Evolutionary conservation across 2,113 vertebrate genomes (phyloP).

Genomic region (Myrmecophaga tridactyla): DNA sequence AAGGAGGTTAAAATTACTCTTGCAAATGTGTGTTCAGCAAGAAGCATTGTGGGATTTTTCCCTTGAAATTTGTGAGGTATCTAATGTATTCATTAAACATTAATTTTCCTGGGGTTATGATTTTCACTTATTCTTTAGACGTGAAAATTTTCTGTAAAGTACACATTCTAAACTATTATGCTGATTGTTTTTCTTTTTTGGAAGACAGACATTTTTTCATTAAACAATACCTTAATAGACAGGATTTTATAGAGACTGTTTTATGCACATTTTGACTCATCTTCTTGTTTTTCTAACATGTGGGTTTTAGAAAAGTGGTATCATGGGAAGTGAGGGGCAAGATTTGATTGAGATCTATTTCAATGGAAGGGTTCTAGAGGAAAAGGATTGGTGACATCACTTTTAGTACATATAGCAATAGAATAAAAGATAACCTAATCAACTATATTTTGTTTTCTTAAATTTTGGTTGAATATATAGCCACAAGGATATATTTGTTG

Average conservation of each 20-base stretch:
- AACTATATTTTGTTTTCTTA: constrained; percentile 20
- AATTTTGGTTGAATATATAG: not conserved
- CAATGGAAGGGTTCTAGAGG: not conserved
- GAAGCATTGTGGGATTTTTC: constrained; percentile 71
- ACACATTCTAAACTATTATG: not conserved
- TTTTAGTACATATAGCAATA: not conserved
- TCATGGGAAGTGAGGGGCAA: not conserved
- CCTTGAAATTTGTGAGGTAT: constrained; percentile 75
- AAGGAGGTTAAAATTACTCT: constrained; percentile 74
- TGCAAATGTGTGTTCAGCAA: constrained; percentile 75
- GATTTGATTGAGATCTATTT: not conserved
- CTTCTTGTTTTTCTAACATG: not conserved
- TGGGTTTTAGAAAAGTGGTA: not conserved
- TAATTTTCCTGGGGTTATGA: constrained; percentile 61
- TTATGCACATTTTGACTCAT: not conserved
- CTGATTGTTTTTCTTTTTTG: not conserved
- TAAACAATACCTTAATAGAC: not conserved
- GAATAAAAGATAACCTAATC: constrained; percentile 14
- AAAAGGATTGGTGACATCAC: not conserved
- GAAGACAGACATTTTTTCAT: constrained; percentile 31
- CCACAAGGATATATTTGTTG: not conserved
- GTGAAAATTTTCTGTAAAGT: constrained; percentile 59
- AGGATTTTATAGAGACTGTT: not conserved
- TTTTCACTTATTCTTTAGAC: constrained; percentile 54
- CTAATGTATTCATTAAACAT: constrained; percentile 69